Evolutionary conservation across 2,888 invertebrate species (phyloP).

Genomic region (Calameuta idolon): DNA sequence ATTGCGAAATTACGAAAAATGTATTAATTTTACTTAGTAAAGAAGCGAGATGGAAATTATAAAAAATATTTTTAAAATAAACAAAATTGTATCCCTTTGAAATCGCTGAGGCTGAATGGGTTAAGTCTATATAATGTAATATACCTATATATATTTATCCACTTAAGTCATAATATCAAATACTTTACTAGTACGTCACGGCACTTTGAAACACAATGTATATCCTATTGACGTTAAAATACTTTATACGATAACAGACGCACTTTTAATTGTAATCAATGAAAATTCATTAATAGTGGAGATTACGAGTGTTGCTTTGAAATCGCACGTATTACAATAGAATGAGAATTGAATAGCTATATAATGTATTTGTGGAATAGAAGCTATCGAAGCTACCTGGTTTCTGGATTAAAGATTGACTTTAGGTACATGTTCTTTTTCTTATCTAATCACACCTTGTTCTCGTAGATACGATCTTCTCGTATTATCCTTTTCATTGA

Average conservation of each 20-base stretch:
- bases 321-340: background rate
- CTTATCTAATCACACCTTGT: background rate
- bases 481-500: background rate
- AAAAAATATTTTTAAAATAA: background rate
- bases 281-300: background rate
- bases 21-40: background rate
- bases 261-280: background rate
- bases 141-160: slow-evolving; percentile 13
- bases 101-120: background rate
- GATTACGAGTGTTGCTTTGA: background rate
- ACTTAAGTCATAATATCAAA: slow-evolving; percentile 36
- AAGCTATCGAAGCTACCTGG: background rate
- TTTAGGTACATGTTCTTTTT: background rate
- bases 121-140: slow-evolving; percentile 16
- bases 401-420: background rate
- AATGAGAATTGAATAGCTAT: background rate
- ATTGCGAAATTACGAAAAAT: background rate
- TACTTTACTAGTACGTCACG: slow-evolving; percentile 33
- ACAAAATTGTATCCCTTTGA: background rate
- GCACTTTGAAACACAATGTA: background rate
- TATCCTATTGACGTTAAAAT: background rate
- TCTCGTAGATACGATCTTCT: background rate
- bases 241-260: background rate
- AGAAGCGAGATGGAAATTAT: background rate
- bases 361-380: background rate